Conservation (phyloP, 2,113 vertebrate species). For the Cottus gobio region DNA sequence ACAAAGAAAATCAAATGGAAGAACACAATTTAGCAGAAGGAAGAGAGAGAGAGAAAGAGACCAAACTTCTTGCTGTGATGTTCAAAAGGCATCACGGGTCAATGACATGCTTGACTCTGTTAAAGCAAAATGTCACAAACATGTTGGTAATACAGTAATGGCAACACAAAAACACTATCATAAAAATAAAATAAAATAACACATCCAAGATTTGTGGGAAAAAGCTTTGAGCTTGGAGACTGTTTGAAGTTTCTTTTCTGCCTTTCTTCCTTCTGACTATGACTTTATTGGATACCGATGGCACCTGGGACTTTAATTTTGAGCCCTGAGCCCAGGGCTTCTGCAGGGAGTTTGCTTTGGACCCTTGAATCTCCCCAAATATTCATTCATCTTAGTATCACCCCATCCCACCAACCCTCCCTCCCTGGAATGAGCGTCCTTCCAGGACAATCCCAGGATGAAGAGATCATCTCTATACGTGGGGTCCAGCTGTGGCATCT, state of each 20-base stretch:
- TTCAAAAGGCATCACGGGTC: neutral
- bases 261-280: conserved; percentile 28
- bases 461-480: conserved; percentile 52
- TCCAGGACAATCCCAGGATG: conserved; percentile 49
- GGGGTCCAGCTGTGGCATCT: conserved; percentile 45
- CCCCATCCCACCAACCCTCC: neutral
- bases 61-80: neutral
- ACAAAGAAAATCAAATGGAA: conserved; percentile 41
- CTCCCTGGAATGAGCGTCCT: conserved; percentile 24
- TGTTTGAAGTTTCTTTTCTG: conserved; percentile 48
- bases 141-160: neutral
- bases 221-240: conserved; percentile 36
- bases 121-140: neutral
- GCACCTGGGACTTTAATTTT: conserved; percentile 42
- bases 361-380: conserved; percentile 31
- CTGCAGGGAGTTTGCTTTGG: conserved; percentile 46
- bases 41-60: conserved; percentile 1
- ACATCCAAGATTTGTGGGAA: conserved; percentile 27
- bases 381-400: conserved; percentile 32
- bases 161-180: neutral
- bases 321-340: conserved; percentile 38
- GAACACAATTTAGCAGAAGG: neutral
- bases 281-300: conserved; percentile 49
- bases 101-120: neutral
- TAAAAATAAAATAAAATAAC: conserved; percentile 9